Evolutionary conservation across 1,140 invertebrate species (phyloP).

Genomic region (Arion vulgaris): DNA sequence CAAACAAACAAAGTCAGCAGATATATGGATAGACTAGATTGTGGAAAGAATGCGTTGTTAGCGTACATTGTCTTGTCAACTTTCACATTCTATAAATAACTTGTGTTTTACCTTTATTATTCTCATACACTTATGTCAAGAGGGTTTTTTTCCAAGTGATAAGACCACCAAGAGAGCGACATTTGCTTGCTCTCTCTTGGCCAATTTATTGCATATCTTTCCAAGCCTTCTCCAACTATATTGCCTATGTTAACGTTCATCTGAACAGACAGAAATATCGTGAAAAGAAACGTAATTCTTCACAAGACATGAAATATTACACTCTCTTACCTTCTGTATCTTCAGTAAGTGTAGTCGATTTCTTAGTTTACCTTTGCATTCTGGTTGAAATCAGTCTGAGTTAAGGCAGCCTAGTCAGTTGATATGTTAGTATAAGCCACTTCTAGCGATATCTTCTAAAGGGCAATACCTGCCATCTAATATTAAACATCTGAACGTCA

Average conservation of each 20-base stretch:
- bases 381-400: neutral
- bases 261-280: no score
- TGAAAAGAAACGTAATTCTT: no score
- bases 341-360: neutral
- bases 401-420: neutral
- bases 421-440: neutral
- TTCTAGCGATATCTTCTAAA: neutral
- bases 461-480: neutral
- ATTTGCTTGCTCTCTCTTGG: neutral
- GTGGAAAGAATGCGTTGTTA: no score
- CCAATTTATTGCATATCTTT: neutral
- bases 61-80: no score
- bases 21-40: no score
- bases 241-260: no score
- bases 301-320: neutral
- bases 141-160: neutral
- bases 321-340: neutral
- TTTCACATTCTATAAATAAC: no score
- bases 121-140: neutral
- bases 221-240: no score
- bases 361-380: neutral
- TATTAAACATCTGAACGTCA: neutral
- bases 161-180: neutral
- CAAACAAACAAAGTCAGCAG: no score
- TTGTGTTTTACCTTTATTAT: neutral